phyloP scores from a whole-genome alignment of 1,140 invertebrate species.

The Listronotus bonariensis region DNA sequence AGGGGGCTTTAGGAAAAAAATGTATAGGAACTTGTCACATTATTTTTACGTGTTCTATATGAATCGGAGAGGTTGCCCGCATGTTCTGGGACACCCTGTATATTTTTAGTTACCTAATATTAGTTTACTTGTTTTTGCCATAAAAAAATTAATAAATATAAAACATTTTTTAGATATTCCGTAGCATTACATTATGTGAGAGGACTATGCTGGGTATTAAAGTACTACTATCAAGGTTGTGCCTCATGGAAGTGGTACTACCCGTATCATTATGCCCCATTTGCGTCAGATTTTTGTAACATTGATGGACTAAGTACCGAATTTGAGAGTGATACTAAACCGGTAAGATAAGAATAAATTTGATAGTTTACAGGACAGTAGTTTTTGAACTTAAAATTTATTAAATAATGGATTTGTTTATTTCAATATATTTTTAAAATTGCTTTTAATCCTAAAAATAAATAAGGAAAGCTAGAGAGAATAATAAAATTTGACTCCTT shows the following conservation, averaged over 20 bases:
- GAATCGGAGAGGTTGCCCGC: too few species aligned
- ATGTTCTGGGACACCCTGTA: too few species aligned
- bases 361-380: constrained; percentile 24
- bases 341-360: constrained; percentile 62
- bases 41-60: too few species aligned
- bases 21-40: too few species aligned
- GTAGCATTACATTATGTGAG: constrained; percentile 93
- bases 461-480: too few species aligned
- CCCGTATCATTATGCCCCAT: constrained; percentile 99
- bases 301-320: constrained; percentile 82
- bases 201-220: constrained; percentile 96
- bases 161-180: constrained; percentile 65
- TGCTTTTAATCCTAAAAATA: too few species aligned
- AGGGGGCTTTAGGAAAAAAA: too few species aligned
- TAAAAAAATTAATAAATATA: background rate
- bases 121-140: background rate
- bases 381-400: background rate
- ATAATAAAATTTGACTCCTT: too few species aligned
- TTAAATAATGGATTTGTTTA: too few species aligned
- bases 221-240: constrained; percentile 99
- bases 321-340: constrained; percentile 87
- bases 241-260: constrained; percentile 99
- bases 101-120: too few species aligned
- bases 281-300: constrained; percentile 98
- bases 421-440: too few species aligned